phyloP scores from a whole-genome alignment of 2,113 vertebrate species.

The Vulpes lagopus region DNA sequence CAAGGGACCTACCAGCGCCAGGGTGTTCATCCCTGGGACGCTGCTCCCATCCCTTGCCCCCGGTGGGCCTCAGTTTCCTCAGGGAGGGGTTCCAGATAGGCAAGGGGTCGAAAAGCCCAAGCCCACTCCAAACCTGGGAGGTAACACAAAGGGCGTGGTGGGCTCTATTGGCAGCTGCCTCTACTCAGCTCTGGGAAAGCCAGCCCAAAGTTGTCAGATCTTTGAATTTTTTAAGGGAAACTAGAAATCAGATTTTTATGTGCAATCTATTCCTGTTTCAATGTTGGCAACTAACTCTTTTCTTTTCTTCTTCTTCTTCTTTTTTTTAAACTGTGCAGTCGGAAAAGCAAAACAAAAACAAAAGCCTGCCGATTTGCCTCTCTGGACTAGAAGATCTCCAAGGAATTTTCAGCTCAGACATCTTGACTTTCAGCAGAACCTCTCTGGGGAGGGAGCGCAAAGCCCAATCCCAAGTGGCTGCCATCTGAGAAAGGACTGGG shows the following conservation, averaged over 20 bases:
- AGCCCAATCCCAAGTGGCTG: conserved; percentile 12
- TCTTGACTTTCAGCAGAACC: neutral
- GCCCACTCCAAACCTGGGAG: neutral
- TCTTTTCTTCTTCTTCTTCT: neutral
- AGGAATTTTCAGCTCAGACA: neutral
- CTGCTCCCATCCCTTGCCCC: neutral
- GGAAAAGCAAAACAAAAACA: conserved; percentile 66
- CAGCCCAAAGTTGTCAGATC: neutral
- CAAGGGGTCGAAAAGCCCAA: neutral
- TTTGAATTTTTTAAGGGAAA: neutral
- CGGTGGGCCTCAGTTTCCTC: neutral
- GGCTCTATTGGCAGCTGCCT: neutral
- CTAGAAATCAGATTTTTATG: conserved; percentile 40
- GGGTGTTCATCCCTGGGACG: neutral
- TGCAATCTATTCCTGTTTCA: conserved; percentile 26
- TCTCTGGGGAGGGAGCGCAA: neutral
- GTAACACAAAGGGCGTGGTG: neutral
- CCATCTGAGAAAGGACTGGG: neutral
- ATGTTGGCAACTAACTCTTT: neutral
- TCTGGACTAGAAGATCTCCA: neutral
- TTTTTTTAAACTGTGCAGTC: neutral
- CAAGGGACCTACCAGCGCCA: neutral
- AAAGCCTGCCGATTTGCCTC: neutral
- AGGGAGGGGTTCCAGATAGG: neutral
- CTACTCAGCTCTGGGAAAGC: neutral